Evolutionary conservation across 2,888 invertebrate genomes (phyloP).

Genomic region (Diplolepis rosae): DNA sequence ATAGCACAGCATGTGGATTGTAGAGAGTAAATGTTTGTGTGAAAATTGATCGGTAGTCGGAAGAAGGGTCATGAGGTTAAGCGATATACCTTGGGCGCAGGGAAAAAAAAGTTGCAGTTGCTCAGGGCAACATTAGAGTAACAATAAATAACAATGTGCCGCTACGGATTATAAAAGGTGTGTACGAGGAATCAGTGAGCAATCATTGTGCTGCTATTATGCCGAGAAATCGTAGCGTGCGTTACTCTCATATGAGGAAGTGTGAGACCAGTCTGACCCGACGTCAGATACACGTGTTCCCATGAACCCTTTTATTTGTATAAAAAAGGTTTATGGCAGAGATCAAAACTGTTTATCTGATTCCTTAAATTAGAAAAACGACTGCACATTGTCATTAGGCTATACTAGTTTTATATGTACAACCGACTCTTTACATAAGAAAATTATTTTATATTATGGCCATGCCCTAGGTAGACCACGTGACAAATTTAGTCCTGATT

Average conservation of each 20-base stretch:
- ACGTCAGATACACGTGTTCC: conserved; percentile 7
- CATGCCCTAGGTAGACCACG: no score
- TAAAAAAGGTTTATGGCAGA: conserved; percentile 2
- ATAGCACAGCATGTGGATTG: background rate
- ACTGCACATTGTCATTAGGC: background rate
- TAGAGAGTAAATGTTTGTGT: background rate
- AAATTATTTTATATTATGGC: no score
- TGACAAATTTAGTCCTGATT: no score
- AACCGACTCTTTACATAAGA: no score
- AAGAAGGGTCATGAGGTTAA: background rate
- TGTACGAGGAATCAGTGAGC: conserved; percentile 17
- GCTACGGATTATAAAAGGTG: conserved; percentile 4
- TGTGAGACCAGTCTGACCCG: conserved; percentile 17
- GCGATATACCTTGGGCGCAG: background rate
- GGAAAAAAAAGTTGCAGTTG: background rate
- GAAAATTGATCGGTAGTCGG: background rate
- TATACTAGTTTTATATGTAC: no score
- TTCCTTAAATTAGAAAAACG: background rate
- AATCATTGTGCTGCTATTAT: conserved; percentile 24
- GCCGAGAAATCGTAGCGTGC: conserved; percentile 20
- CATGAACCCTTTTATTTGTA: background rate
- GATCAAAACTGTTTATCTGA: conserved; percentile 11
- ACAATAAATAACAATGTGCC: conserved; percentile 15
- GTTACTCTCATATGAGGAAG: conserved; percentile 8
- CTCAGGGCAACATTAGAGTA: background rate